Conservation (phyloP, 2,797 vertebrate species). For the Cuculus canorus region DNA sequence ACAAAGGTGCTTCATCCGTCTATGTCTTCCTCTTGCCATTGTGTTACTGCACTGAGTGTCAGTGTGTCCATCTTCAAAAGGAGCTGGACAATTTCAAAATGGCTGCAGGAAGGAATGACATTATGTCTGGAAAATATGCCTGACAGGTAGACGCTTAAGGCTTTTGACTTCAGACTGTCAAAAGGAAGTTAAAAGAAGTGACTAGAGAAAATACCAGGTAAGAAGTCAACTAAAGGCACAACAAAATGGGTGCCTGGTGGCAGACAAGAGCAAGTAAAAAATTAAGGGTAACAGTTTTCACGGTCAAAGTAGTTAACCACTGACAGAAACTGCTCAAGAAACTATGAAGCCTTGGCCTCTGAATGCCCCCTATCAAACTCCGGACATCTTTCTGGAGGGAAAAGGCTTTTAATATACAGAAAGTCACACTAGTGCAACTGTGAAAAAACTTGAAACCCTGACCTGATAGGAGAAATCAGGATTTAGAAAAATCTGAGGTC, state of each 20-base stretch:
- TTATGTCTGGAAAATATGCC: not conserved
- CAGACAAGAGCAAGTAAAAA: not conserved
- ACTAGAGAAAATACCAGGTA: not conserved
- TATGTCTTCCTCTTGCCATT: not conserved
- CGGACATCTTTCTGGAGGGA: not conserved
- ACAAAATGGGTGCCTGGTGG: not conserved
- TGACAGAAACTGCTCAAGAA: not conserved
- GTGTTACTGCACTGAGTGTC: accelerated
- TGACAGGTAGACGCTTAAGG: not conserved
- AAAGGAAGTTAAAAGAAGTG: not conserved
- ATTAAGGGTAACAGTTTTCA: not conserved
- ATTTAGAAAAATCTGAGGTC: not conserved
- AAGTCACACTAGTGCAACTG: not conserved
- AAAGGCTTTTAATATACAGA: not conserved
- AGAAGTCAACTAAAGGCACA: not conserved
- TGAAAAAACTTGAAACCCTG: not conserved
- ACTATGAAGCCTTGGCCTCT: not conserved
- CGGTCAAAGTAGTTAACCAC: not conserved
- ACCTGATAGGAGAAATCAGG: not conserved
- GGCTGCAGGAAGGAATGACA: not conserved
- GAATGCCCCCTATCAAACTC: not conserved
- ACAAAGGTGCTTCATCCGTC: not conserved
- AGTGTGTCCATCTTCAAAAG: not conserved
- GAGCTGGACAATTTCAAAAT: not conserved
- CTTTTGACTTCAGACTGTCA: not conserved